Evolutionary conservation across 2,888 invertebrate species (phyloP).

Genomic region (Drosophila histrio): DNA sequence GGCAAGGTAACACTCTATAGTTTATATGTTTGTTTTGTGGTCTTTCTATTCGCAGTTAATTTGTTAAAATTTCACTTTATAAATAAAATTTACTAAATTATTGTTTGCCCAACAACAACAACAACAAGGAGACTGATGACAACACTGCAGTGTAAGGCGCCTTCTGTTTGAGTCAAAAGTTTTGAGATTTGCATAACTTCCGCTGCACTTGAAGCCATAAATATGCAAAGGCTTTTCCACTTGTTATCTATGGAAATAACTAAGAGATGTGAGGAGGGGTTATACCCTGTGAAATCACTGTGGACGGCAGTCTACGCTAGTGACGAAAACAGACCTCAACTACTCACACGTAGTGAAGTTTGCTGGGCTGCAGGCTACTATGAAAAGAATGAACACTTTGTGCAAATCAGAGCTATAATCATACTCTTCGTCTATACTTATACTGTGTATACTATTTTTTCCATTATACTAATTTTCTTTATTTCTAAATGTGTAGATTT

Average conservation of each 20-base stretch:
- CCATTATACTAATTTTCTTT: too few relatives aligned
- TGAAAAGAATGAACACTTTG: too few relatives aligned
- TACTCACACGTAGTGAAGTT: too few relatives aligned
- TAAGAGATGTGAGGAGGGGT: neutral
- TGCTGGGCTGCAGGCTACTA: too few relatives aligned
- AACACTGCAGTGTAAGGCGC: slow-evolving; percentile 24
- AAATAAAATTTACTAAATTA: slow-evolving; percentile 62
- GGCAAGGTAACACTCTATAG: slow-evolving; percentile 8
- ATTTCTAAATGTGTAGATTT: too few relatives aligned
- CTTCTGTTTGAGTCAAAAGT: slow-evolving; percentile 55
- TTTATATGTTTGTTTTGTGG: slow-evolving; percentile 55
- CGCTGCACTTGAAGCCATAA: slow-evolving; percentile 60
- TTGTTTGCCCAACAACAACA: slow-evolving; percentile 28
- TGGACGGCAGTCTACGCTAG: too few relatives aligned
- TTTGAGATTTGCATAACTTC: slow-evolving; percentile 73
- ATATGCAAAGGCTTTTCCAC: slow-evolving; percentile 58
- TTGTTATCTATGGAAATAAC: slow-evolving; percentile 30
- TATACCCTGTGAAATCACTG: neutral
- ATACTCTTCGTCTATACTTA: too few relatives aligned
- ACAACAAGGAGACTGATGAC: slow-evolving; percentile 16
- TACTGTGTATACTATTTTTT: too few relatives aligned
- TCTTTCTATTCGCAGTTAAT: slow-evolving; percentile 67
- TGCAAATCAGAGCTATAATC: too few relatives aligned
- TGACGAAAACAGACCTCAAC: too few relatives aligned
- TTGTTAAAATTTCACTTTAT: slow-evolving; percentile 73